Conservation (phyloP, 1,140 invertebrate species). For the Lordiphosa clarofinis region DNA sequence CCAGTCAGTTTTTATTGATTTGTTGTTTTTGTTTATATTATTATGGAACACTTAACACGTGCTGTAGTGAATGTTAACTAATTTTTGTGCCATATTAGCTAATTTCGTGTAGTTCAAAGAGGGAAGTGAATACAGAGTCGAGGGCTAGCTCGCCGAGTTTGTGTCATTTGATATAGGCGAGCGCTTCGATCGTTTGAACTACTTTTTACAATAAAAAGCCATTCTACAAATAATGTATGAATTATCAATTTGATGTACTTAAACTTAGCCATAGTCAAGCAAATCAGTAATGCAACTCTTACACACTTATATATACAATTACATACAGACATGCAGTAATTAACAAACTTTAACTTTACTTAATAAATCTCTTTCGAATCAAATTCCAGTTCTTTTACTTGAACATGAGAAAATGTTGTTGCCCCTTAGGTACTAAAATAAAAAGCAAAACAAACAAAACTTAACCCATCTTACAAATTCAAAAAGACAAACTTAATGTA, state of each 20-base stretch:
- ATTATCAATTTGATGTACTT: no score
- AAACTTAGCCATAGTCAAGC: slow-evolving; percentile 3
- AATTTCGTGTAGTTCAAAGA: slow-evolving; percentile 32
- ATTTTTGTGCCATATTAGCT: slow-evolving; percentile 70
- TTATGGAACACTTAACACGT: slow-evolving; percentile 63
- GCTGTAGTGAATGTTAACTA: slow-evolving; percentile 71
- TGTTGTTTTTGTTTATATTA: slow-evolving; percentile 24
- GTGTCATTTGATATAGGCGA: no score
- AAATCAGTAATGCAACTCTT: slow-evolving; percentile 6
- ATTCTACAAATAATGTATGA: no score
- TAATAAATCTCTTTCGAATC: slow-evolving; percentile 78
- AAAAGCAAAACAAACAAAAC: slow-evolving; percentile 10
- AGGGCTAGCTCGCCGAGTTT: no score
- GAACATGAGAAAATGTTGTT: slow-evolving; percentile 8
- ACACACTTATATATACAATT: slow-evolving; percentile 12
- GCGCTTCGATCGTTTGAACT: slow-evolving; percentile 1
- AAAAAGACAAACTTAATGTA: slow-evolving; percentile 4
- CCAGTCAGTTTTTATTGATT: slow-evolving; percentile 27
- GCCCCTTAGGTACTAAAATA: not conserved
- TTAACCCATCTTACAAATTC: slow-evolving; percentile 20
- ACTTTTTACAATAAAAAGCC: slow-evolving; percentile 1
- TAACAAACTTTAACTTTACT: slow-evolving; percentile 70
- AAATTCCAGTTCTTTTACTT: slow-evolving; percentile 75
- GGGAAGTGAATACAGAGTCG: no score
- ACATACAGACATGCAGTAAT: slow-evolving; percentile 18